Base-by-base conservation (phyloP, 2,113 vertebrate species). In the Xenus cinereus region DNA sequence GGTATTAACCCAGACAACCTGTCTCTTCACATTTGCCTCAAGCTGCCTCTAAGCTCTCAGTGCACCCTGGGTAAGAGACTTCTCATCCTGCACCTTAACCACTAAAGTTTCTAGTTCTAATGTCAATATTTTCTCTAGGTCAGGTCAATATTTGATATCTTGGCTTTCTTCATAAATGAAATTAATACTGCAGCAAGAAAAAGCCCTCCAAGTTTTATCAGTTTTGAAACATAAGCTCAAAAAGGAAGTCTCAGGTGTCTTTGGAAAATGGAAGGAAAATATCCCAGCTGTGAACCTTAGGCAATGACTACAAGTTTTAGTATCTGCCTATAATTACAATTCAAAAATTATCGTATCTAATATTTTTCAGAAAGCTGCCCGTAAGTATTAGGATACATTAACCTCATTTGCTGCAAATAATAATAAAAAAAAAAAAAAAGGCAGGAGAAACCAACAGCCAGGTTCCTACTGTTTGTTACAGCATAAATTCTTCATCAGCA, bases 121-220 rank as follows among this genome's bases (percentile, higher is more conserved):
- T 66, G 80, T 89, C 87, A 95, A 90, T 87, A 90, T 94, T 89
- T 95, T 94, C 72, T 59, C 64, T 85, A 81, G 27, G 75, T 90
- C 81, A 91, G 71, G 91, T 80, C 85, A 88, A 95, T 96, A 96
- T 89, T 96, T 92, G 82, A 68, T 74, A 74, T 69, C 76, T 43
- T 60, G 20, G n/a, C 89, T 90, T 89, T 87, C 63, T 84, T 69
- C 51, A 89, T 68, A 93, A 89, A 57, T 39, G 14, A 96, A 89
- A 90, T 88, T 84, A 93, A 89, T 62, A 84, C 66, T 14, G 35
- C 56, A 66, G 66, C 26, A 84, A 64, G 57, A 64, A 67, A 85
- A 93, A 77, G 5, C 15, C 63, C 48, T 85, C 63, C 10, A 24
- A 81, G 41, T 88, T 96, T 80, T 75, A 68, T 56, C 72, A 68